phyloP scores from a whole-genome alignment of 1,140 invertebrate species.

The Drosophila ohnishii region DNA sequence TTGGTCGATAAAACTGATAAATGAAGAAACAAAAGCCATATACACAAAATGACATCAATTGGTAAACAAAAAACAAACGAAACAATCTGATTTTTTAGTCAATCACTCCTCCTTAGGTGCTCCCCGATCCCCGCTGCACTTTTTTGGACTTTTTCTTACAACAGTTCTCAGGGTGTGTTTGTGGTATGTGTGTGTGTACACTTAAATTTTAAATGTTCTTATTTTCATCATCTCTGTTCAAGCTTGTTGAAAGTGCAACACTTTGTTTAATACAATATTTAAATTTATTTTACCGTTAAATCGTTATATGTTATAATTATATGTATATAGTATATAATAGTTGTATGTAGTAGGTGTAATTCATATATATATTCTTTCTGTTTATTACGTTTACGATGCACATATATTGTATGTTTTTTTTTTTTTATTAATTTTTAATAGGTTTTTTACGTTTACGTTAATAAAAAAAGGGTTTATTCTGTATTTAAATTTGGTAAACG shows the following conservation, averaged over 20 bases:
- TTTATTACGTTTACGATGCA: slow-evolving; percentile 60
- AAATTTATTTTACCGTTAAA: slow-evolving; percentile 80
- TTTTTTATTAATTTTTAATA: slow-evolving; percentile 36
- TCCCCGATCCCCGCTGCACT: slow-evolving; percentile 32
- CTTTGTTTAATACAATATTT: slow-evolving; percentile 80
- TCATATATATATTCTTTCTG: slow-evolving; percentile 44
- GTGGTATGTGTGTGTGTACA: slow-evolving; percentile 40
- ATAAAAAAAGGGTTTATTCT: slow-evolving; percentile 59
- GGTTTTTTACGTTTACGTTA: slow-evolving; percentile 72
- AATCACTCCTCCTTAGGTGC: slow-evolving; percentile 13
- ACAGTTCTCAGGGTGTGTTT: slow-evolving; percentile 28
- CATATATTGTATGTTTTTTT: slow-evolving; percentile 74
- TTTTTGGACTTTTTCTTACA: slow-evolving; percentile 49
- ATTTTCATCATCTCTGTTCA: slow-evolving; percentile 32
- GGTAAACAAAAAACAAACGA: slow-evolving; percentile 43
- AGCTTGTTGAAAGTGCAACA: slow-evolving; percentile 71
- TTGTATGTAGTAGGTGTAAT: slow-evolving; percentile 74
- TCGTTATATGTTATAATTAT: slow-evolving; percentile 80
- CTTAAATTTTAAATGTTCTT: slow-evolving; percentile 46
- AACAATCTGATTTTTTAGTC: slow-evolving; percentile 40
- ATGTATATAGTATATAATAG: slow-evolving; percentile 74
- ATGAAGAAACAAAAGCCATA: slow-evolving; percentile 55
- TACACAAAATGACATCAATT: slow-evolving; percentile 75
- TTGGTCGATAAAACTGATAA: slow-evolving; percentile 44
- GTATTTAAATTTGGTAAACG: slow-evolving; percentile 27